Evolutionary conservation across 2,113 vertebrate genomes (phyloP), one percentile per base, ranked within the genome.

Genomic region (Neodon shergylaensis): DNA sequence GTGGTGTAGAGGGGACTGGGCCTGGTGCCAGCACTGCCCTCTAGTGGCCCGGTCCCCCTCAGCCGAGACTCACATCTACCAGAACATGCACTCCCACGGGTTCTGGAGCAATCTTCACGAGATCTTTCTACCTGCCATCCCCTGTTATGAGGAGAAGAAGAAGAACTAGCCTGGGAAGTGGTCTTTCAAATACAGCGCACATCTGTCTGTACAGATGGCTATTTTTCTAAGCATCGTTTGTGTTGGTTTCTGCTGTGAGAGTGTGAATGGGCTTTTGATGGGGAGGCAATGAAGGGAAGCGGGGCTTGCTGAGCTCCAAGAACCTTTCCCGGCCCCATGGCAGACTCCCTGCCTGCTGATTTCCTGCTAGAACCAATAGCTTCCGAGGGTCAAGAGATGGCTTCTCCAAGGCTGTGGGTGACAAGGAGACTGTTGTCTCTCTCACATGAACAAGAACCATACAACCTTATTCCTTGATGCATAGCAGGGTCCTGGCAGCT

Each of bases 31-130:
- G 7, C 91, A 9, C 7, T 96, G 26, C 0, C 95, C 91, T 88
- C 39, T 49, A 0, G 8, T 12, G 65, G 65, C 72, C 11, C 0
- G 22, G 61, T 11, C 39, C 44, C 42, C 26, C 0, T n/a, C 91
- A 12, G 58, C 87, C 0, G 0, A 49, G 0, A 97, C 98, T 96
- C 85, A 0, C 0, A 17, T 49, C 65, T 97, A 98, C 96, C 96
- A 1, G 97, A 98, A 99, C 94, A 98, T 98, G 96, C 99, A 99
- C 97, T 99, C 98, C 73, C 98, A 96, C 49, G 99, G 99, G 0
- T 26, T 98, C 33, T 97, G 99, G 92, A 96, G 81, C 95, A 99
- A 99, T 96, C 94, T 99, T 47, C 88, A 97, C 21, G 99, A 99
- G 98, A 98, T 99, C 92, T 99, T 99, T 96, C 98, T 98, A 21